phyloP scores from a whole-genome alignment of 2,797 vertebrate species.

The Myripristis jacobus region DNA sequence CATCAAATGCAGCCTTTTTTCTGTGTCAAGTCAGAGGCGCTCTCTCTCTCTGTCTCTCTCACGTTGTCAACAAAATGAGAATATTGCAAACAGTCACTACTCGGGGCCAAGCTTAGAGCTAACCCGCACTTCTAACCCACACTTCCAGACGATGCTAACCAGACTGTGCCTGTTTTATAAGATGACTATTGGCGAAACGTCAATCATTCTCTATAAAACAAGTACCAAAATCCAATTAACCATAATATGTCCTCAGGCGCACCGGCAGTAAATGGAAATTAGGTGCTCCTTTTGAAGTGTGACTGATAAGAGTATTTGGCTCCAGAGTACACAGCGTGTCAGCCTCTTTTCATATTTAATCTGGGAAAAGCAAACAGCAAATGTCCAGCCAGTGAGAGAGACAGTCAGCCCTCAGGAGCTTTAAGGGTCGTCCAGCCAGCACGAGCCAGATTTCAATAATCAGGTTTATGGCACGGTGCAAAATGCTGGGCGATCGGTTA shows the following conservation, averaged over 20 bases:
- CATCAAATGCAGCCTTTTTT: constrained; percentile 5
- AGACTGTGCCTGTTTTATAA: not conserved
- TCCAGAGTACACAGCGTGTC: constrained; percentile 10
- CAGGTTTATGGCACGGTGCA: not conserved
- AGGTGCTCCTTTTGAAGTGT: constrained; percentile 32
- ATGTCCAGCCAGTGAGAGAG: constrained; percentile 23
- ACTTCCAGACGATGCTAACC: constrained; percentile 19
- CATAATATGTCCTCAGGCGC: constrained; percentile 26
- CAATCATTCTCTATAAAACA: constrained; percentile 44
- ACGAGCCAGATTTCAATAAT: constrained; percentile 10
- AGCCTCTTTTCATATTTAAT: constrained; percentile 16
- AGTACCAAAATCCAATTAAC: constrained; percentile 53
- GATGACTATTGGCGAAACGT: constrained; percentile 17
- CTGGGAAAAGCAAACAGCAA: constrained; percentile 13
- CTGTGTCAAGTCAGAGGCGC: not conserved
- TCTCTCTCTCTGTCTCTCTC: too few relatives aligned
- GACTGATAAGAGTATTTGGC: constrained; percentile 24
- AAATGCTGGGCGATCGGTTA: not conserved
- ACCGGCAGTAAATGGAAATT: constrained; percentile 10
- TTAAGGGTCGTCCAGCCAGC: constrained; percentile 15
- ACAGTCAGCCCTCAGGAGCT: not conserved
- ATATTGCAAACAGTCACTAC: constrained; percentile 13
- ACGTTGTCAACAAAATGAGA: constrained; percentile 2
- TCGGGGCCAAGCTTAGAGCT: not conserved
- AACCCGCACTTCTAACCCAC: constrained; percentile 15